These are phyloP conservation scores for Drosophila gaucha DNA, from an alignment of 2,888 invertebrate species.

Conservation along the genomic window DNA sequence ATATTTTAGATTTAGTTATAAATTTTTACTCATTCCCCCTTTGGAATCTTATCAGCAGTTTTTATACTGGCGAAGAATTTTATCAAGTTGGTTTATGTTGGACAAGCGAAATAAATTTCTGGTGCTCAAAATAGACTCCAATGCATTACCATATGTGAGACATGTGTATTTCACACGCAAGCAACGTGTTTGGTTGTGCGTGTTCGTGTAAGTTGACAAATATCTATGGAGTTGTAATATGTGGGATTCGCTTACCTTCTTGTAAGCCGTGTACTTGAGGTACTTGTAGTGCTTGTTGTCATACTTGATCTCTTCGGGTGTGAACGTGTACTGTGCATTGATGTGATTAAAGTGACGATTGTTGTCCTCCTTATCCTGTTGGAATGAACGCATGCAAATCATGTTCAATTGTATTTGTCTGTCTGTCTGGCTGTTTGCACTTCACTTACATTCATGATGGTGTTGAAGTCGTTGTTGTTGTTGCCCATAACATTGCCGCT, in stretches of 20 bases:
- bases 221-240: not conserved
- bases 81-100: too few relatives aligned
- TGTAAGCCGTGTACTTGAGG: conserved; percentile 90
- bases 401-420: conserved; percentile 8
- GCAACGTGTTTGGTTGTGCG: not conserved
- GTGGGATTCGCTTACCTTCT: conserved; percentile 85
- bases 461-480: conserved; percentile 83
- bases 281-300: conserved; percentile 92
- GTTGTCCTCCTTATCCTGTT: conserved; percentile 84
- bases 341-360: conserved; percentile 85
- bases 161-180: not conserved
- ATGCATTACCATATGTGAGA: not conserved
- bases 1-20: too few relatives aligned
- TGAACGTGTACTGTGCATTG: conserved; percentile 88
- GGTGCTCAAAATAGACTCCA: too few relatives aligned
- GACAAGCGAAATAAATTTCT: too few relatives aligned
- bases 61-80: too few relatives aligned
- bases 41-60: too few relatives aligned
- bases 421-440: not conserved
- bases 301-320: conserved; percentile 91
- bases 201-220: not conserved
- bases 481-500: conserved; percentile 73
- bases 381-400: not conserved
- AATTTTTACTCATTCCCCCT: too few relatives aligned
- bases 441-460: conserved; percentile 83